Conservation (phyloP, 1,140 invertebrate genomes). For the Phortica variegata region DNA sequence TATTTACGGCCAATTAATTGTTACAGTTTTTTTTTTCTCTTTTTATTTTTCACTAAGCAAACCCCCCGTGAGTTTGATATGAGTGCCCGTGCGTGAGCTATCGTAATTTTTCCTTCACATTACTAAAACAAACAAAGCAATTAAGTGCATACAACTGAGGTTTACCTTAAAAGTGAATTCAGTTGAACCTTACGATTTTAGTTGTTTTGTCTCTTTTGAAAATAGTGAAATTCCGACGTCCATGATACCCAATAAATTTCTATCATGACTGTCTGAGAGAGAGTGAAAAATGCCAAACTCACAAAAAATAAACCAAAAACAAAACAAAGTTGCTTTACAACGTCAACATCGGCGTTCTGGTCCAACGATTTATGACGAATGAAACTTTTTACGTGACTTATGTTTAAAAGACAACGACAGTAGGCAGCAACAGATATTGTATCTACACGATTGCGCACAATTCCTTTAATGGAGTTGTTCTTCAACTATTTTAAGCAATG, state of each 20-base stretch:
- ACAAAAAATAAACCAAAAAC: constrained; percentile 4
- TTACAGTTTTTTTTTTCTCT: no score
- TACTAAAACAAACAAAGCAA: constrained; percentile 45
- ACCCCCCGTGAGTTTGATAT: no score
- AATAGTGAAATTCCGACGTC: constrained; percentile 23
- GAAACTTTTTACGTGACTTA: constrained; percentile 46
- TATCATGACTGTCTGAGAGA: background rate
- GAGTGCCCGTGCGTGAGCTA: no score
- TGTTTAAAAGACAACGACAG: constrained; percentile 4
- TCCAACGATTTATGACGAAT: constrained; percentile 50
- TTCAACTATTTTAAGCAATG: background rate
- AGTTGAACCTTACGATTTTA: background rate
- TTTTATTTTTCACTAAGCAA: no score
- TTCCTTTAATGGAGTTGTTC: no score
- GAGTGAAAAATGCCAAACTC: constrained; percentile 23
- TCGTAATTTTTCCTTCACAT: no score
- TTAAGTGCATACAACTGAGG: constrained; percentile 35
- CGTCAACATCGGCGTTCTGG: constrained; percentile 47
- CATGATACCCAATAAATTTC: constrained; percentile 21
- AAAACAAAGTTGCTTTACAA: constrained; percentile 20
- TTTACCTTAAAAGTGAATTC: background rate
- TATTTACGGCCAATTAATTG: constrained; percentile 5
- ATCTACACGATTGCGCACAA: background rate
- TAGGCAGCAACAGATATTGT: background rate
- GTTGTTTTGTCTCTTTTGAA: background rate